Base-by-base conservation (phyloP, 1,140 invertebrate genomes). In the Aphaenogaster floridana region DNA sequence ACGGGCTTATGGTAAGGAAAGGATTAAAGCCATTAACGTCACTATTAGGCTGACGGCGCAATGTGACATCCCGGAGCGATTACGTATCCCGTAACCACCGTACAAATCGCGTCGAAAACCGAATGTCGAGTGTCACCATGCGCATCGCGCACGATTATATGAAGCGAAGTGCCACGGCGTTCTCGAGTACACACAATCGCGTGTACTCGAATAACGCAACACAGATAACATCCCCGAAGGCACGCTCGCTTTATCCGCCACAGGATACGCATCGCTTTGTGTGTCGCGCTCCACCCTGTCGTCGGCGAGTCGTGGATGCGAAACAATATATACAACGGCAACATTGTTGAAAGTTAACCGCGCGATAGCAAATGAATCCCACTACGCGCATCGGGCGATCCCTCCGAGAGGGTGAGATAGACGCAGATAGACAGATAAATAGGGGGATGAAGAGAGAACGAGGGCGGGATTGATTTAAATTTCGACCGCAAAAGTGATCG, bases 311-410 rank as follows among this genome's bases (percentile, higher is more conserved):
- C 78, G 21, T 63, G 63, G 45, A 28, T 63, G 48, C 68, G 28
- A 28, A 84, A 84, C 69, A 84, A 76, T 84, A 76, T 61, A 28
- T 84, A 74, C 80, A 84, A 84, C 48, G 69, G 52, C 57, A 76
- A 84, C 80, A 84, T 76, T 84, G 69, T 84, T 84, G 39, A 76
- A 76, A 84, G 69, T 84, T 76, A 84, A 76, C 69, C 69, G 69
- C 69, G 69, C 45, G 69, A 76, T 61, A 84, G 54, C 52, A 57
- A 84, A 84, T 76, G 54, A 45, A 84, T 74, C 48, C 52, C 39
- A 36, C 66, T 76, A 61, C 13, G 79, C 9, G 21, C 48, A 28
- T 74, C 69, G 69, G 45, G 36, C 0, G n/a, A 84, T 84, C 28
- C 36, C 42, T 48, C 34, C 15, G 78, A 17, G 78, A n/a, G 42